phyloP scores from a whole-genome alignment of 2,797 vertebrate species.

The Triplophysa bombifrons region DNA sequence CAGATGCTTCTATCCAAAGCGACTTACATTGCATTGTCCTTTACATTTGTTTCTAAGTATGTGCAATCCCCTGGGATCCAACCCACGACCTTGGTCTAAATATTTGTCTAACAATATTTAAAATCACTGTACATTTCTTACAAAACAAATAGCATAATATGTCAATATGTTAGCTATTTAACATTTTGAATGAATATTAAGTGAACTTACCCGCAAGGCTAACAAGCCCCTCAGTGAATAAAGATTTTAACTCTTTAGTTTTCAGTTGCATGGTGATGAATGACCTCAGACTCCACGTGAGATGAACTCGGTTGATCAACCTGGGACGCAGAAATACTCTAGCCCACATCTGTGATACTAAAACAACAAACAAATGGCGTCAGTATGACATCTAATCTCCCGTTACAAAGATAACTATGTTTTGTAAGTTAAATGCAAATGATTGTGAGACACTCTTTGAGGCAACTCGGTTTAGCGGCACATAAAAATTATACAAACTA shows the following conservation, averaged over 20 bases:
- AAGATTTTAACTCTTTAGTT: conserved; percentile 84
- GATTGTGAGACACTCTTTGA: background rate
- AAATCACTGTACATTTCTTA: too few species aligned
- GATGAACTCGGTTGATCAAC: conserved; percentile 52
- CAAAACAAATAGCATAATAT: too few species aligned
- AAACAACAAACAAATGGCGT: background rate
- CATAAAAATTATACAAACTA: background rate
- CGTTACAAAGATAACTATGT: background rate
- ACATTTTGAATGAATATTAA: background rate
- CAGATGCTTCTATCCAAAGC: too few species aligned
- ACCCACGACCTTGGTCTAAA: too few species aligned
- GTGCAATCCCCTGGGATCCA: too few species aligned
- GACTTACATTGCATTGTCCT: too few species aligned
- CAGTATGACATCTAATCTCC: background rate
- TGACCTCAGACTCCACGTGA: conserved; percentile 63
- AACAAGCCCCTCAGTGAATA: conserved; percentile 89
- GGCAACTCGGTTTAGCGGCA: too few species aligned
- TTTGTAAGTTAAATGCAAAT: background rate
- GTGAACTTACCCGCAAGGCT: conserved; percentile 83
- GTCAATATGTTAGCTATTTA: too few species aligned
- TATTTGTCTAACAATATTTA: too few species aligned
- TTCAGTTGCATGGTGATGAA: conserved; percentile 85
- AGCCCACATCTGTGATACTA: conserved; percentile 73
- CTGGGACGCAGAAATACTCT: conserved; percentile 58
- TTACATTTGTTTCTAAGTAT: too few species aligned